Evolutionary conservation across 1,140 invertebrate genomes (phyloP).

Genomic region (Chionoecetes opilio): DNA sequence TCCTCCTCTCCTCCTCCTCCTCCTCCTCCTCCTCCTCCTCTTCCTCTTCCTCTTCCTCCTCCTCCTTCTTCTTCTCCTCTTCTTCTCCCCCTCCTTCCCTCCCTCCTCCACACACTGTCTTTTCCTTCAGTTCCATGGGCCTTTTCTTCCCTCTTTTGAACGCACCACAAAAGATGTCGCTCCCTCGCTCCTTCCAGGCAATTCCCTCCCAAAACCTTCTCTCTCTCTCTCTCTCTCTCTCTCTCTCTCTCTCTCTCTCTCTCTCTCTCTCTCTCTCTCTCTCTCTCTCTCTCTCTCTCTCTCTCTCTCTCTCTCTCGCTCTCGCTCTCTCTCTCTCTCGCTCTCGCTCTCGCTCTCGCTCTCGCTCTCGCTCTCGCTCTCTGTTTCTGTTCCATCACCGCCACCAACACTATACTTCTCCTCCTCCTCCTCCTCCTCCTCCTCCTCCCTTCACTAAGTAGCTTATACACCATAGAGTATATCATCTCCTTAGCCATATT

Average conservation of each 20-base stretch:
- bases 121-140: constrained; percentile 7
- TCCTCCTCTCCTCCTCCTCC: not conserved
- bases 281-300: constrained; percentile 27
- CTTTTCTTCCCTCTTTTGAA: constrained; percentile 54
- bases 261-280: constrained; percentile 41
- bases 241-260: constrained; percentile 51
- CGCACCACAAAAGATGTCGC: constrained; percentile 33
- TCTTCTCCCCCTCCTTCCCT: not conserved
- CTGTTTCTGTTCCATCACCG: not conserved
- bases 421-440: constrained; percentile 31
- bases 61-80: constrained; percentile 39
- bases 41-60: not conserved
- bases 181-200: constrained; percentile 57
- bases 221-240: constrained; percentile 34
- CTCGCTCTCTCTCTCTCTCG: not conserved
- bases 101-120: constrained; percentile 40
- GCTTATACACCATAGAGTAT: not conserved
- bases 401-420: constrained; percentile 34
- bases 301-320: constrained; percentile 40
- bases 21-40: not conserved
- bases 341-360: not conserved
- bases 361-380: constrained; percentile 29
- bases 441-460: not conserved
- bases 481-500: not conserved
- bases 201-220: constrained; percentile 52